A percentile compares a stretch with the other conserved stretches of the same genome.
These are phyloP conservation scores for Hyperoplus lanceolatus DNA, from an alignment of 2,797 vertebrate species.

Conservation along the genomic window DNA sequence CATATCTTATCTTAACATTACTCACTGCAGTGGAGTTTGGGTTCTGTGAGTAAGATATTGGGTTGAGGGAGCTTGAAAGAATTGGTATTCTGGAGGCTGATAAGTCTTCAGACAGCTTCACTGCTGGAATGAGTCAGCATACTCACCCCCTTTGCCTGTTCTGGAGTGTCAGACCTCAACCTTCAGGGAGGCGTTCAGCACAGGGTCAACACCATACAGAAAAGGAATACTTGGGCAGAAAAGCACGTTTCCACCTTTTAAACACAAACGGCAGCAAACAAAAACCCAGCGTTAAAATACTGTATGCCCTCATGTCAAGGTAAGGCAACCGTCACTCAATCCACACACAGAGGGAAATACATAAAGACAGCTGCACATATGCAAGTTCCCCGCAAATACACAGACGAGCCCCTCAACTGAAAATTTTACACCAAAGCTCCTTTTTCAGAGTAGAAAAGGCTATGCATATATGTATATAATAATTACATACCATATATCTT, in stretches of 20 bases:
- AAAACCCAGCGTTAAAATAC: constrained; percentile 17
- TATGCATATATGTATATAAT: constrained; percentile 87
- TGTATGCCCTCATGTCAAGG: constrained; percentile 12
- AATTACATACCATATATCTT: constrained; percentile 87
- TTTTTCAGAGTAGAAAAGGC: constrained; percentile 71
- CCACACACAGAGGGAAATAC: constrained; percentile 39
- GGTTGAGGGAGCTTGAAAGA: constrained; percentile 64
- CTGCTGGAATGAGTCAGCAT: constrained; percentile 76
- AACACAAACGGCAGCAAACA: constrained; percentile 24
- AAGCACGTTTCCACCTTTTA: constrained; percentile 29
- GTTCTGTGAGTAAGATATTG: constrained; percentile 57
- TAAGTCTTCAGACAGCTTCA: constrained; percentile 69
- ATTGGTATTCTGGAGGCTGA: constrained; percentile 75
- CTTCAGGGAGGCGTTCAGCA: constrained; percentile 58
- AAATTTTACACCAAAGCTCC: constrained; percentile 66
- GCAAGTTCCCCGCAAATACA: constrained; percentile 21
- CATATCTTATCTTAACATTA: constrained; percentile 51
- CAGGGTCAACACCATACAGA: constrained; percentile 58
- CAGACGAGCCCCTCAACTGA: constrained; percentile 45
- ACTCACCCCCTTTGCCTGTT: constrained; percentile 63
- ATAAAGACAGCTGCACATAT: constrained; percentile 34
- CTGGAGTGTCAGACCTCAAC: constrained; percentile 60
- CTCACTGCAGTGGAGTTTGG: constrained; percentile 50
- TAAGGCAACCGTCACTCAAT: constrained; percentile 18
- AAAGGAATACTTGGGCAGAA: constrained; percentile 18